phyloP scores from a whole-genome alignment of 2,113 vertebrate species.

The Epinephelus fuscoguttatus region DNA sequence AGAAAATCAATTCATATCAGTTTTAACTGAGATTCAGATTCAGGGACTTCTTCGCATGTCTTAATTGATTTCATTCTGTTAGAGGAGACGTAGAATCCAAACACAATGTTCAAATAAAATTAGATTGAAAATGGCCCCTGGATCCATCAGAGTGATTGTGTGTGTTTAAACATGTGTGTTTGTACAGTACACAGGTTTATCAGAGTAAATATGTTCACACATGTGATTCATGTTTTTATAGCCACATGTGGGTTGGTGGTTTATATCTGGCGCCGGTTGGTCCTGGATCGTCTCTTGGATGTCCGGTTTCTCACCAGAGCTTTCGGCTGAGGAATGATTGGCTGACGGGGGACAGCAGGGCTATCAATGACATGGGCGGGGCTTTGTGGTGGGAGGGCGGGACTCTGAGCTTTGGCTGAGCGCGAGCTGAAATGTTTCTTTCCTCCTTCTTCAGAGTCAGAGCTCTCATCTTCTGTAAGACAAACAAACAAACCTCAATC shows the following conservation, averaged over 20 bases:
- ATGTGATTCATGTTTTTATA: neutral
- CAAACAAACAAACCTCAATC: neutral
- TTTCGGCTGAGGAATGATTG: constrained; percentile 57
- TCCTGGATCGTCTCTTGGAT: constrained; percentile 68
- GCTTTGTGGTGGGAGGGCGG: constrained; percentile 13
- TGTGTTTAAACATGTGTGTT: neutral
- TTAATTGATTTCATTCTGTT: too few relatives aligned
- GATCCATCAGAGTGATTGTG: too few relatives aligned
- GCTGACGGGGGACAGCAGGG: constrained; percentile 18
- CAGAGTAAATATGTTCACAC: neutral
- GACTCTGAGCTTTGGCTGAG: constrained; percentile 53
- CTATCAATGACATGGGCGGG: neutral
- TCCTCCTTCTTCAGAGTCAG: constrained; percentile 75
- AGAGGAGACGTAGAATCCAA: too few relatives aligned
- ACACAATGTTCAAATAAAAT: too few relatives aligned
- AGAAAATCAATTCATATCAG: too few relatives aligned
- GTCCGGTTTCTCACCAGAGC: constrained; percentile 38
- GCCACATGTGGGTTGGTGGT: neutral
- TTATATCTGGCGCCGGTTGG: constrained; percentile 65
- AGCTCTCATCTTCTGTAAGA: constrained; percentile 70
- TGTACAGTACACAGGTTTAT: neutral
- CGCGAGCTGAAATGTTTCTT: constrained; percentile 55
- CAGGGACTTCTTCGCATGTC: too few relatives aligned
- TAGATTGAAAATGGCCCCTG: too few relatives aligned
- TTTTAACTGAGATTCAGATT: too few relatives aligned